phyloP scores from a whole-genome alignment of 1,140 invertebrate genomes.

The Cyclina sinensis region DNA sequence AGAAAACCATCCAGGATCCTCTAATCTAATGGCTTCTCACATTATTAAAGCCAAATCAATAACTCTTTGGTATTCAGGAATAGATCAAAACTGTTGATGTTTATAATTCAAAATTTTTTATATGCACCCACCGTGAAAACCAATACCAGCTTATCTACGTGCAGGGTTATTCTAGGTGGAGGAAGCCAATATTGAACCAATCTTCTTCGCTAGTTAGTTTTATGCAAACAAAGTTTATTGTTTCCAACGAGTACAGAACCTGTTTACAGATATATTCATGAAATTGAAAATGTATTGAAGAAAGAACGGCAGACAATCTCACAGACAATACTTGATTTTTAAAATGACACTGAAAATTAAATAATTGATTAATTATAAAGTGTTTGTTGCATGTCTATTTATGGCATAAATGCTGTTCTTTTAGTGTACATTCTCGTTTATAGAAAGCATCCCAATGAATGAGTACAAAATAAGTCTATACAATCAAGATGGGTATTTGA shows the following conservation, averaged over 20 bases:
- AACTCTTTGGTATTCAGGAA: background rate
- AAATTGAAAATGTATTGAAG: too few species aligned
- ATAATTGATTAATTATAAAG: too few species aligned
- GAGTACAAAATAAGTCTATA: too few species aligned
- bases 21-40: background rate
- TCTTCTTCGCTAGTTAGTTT: background rate
- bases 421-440: too few species aligned
- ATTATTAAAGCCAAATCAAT: background rate
- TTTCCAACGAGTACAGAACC: background rate
- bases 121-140: conserved; percentile 13
- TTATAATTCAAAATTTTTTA: background rate
- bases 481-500: too few species aligned
- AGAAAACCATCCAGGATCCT: background rate
- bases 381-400: too few species aligned
- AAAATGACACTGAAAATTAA: too few species aligned
- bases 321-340: too few species aligned
- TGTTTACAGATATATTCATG: too few species aligned
- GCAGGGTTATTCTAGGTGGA: background rate
- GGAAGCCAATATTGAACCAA: conserved; percentile 2
- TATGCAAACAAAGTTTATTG: background rate
- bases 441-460: too few species aligned
- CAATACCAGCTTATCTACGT: conserved; percentile 2
- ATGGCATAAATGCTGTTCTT: too few species aligned
- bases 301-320: too few species aligned
- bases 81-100: background rate